Conservation (phyloP, 2,113 vertebrate genomes). For the Amphiprion percula region DNA sequence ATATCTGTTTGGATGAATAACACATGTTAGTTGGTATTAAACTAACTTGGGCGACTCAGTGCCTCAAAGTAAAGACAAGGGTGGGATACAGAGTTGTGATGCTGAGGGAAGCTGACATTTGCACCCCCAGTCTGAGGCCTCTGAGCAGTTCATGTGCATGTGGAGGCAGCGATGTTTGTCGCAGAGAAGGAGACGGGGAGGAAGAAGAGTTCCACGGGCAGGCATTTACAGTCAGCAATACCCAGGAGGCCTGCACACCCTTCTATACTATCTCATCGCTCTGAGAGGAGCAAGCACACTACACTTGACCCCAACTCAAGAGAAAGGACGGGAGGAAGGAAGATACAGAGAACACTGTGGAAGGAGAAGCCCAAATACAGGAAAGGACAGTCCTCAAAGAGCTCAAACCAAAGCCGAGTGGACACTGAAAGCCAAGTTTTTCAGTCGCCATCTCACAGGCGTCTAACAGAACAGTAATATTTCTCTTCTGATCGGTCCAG, state of each 20-base stretch:
- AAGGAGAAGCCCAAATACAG: constrained; percentile 1
- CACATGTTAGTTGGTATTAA: constrained; percentile 56
- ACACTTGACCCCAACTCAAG: constrained; percentile 67
- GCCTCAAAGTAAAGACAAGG: constrained; percentile 55
- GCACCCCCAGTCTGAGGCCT: constrained; percentile 63
- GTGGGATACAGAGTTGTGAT: constrained; percentile 52
- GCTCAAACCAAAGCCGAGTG: not conserved
- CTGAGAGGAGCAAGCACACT: constrained; percentile 47
- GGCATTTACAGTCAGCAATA: constrained; percentile 64
- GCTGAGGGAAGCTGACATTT: constrained; percentile 67
- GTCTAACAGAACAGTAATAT: not conserved
- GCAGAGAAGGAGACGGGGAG: constrained; percentile 44
- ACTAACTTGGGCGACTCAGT: constrained; percentile 45
- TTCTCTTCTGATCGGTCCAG: not conserved
- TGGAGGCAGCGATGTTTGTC: constrained; percentile 57
- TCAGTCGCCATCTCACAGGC: not conserved
- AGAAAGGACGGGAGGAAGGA: constrained; percentile 16
- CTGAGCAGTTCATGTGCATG: constrained; percentile 56
- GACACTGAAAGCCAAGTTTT: not conserved
- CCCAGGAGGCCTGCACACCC: constrained; percentile 55
- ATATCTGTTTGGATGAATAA: constrained; percentile 65
- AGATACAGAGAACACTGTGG: not conserved
- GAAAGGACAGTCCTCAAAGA: not conserved
- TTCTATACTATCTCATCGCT: constrained; percentile 45
- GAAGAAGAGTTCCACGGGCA: constrained; percentile 48